phyloP scores from a whole-genome alignment of 2,888 invertebrate species.

The Caenorhabditis imperialis region DNA sequence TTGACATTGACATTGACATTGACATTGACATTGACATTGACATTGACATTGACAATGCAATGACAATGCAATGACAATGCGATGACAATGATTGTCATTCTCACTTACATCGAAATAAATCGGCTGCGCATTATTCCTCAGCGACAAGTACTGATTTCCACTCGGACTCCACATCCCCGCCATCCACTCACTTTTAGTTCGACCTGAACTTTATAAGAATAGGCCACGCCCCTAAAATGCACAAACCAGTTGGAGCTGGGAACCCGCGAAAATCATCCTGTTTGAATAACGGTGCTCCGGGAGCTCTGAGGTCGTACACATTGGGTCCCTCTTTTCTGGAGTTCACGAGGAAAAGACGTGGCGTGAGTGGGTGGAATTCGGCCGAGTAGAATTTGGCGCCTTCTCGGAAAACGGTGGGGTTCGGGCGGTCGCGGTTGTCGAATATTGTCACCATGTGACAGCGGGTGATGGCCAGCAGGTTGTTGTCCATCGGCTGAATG shows the following conservation, averaged over 20 bases:
- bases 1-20: too few relatives aligned
- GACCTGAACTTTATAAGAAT: slow-evolving; percentile 1
- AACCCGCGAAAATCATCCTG: too few relatives aligned
- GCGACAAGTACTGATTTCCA: slow-evolving; percentile 54
- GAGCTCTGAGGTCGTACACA: slow-evolving; percentile 39
- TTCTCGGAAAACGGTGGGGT: slow-evolving; percentile 2
- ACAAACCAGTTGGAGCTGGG: too few relatives aligned
- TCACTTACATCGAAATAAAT: slow-evolving; percentile 62
- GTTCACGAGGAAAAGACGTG: slow-evolving; percentile 22
- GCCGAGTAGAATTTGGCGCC: slow-evolving; percentile 12
- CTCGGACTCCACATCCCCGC: slow-evolving; percentile 37
- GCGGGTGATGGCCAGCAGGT: slow-evolving; percentile 4
- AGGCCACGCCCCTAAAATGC: slow-evolving; percentile 8
- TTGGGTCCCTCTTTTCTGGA: slow-evolving; percentile 9
- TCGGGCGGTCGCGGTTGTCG: slow-evolving; percentile 13
- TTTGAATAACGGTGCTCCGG: background rate
- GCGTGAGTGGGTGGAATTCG: slow-evolving; percentile 39
- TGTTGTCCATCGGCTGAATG: slow-evolving; percentile 24
- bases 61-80: too few relatives aligned
- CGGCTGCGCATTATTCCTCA: slow-evolving; percentile 33
- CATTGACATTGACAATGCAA: too few relatives aligned
- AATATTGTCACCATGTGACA: background rate
- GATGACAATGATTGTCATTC: too few relatives aligned
- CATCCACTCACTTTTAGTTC: too few relatives aligned
- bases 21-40: too few relatives aligned